Conservation (phyloP, 2,797 vertebrate species). For the Premnoplex brunnescens region DNA sequence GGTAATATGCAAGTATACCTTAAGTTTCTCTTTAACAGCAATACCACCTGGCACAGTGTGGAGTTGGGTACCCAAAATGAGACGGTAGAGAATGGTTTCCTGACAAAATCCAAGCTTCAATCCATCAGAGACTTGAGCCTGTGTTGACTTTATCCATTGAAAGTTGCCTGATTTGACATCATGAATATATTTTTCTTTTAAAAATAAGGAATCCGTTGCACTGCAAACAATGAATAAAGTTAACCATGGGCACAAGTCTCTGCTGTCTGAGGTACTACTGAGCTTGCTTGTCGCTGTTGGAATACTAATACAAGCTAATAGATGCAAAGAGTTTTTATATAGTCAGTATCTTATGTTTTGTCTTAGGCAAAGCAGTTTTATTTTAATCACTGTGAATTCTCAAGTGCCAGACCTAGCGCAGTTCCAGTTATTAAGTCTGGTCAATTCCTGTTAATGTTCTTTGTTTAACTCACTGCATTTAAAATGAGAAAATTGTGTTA, state of each 20-base stretch:
- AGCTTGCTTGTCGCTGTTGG: slow-evolving; percentile 30
- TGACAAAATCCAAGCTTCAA: not conserved
- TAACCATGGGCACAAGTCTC: not conserved
- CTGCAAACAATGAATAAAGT: slow-evolving; percentile 16
- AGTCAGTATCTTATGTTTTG: slow-evolving; percentile 39
- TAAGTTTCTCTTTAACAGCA: slow-evolving; percentile 45
- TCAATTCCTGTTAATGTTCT: slow-evolving; percentile 32
- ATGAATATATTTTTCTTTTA: not conserved
- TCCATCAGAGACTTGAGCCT: slow-evolving; percentile 12
- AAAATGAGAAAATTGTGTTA: not conserved
- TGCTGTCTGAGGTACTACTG: slow-evolving; percentile 66
- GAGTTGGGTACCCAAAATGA: not conserved
- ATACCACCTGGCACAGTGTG: not conserved
- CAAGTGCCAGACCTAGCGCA: slow-evolving; percentile 54
- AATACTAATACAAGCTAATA: slow-evolving; percentile 32
- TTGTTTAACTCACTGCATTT: slow-evolving; percentile 35
- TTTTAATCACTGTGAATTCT: slow-evolving; percentile 68
- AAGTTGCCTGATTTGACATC: not conserved
- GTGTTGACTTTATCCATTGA: slow-evolving; percentile 32
- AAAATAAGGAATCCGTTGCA: not conserved
- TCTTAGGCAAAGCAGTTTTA: slow-evolving; percentile 46
- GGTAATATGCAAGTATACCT: not conserved
- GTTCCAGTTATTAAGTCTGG: slow-evolving; percentile 48
- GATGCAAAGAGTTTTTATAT: slow-evolving; percentile 30
- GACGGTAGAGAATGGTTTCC: not conserved